Conservation (phyloP, 1,140 invertebrate genomes). For the Hyphantria cunea region DNA sequence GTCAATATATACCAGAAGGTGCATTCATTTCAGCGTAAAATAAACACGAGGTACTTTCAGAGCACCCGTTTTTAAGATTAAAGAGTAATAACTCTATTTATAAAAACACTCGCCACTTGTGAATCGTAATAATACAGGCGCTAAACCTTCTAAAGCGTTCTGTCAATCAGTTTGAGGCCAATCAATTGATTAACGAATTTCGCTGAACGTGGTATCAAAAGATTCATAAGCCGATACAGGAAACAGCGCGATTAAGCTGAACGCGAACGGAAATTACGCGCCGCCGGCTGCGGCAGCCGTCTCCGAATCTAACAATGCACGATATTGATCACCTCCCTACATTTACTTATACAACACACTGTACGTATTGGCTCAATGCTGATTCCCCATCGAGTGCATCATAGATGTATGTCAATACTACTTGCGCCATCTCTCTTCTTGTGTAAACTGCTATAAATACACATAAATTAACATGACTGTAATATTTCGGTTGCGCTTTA, state of each 20-base stretch:
- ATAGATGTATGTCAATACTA: too few relatives aligned
- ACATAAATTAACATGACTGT: too few relatives aligned
- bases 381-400: slow-evolving; percentile 1
- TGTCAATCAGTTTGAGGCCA: slow-evolving; percentile 5
- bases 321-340: slow-evolving; percentile 26
- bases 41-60: too few relatives aligned
- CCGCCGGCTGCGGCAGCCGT: slow-evolving; percentile 23
- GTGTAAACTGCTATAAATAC: too few relatives aligned
- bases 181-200: slow-evolving; percentile 29
- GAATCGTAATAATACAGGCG: too few relatives aligned
- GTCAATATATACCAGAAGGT: slow-evolving; percentile 15
- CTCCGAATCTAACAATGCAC: slow-evolving; percentile 30
- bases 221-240: slow-evolving; percentile 31
- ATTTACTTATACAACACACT: slow-evolving; percentile 3
- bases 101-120: too few relatives aligned
- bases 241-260: slow-evolving; percentile 27
- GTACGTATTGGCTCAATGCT: slow-evolving; percentile 16
- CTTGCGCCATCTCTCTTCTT: too few relatives aligned
- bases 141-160: too few relatives aligned
- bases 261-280: slow-evolving; percentile 30
- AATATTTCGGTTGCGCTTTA: too few relatives aligned
- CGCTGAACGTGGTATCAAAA: slow-evolving; percentile 10
- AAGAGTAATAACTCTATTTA: too few relatives aligned
- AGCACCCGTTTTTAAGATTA: too few relatives aligned
- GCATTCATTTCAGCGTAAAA: not conserved